phyloP scores from a whole-genome alignment of 2,888 invertebrate genomes.

The Lagria hirta region DNA sequence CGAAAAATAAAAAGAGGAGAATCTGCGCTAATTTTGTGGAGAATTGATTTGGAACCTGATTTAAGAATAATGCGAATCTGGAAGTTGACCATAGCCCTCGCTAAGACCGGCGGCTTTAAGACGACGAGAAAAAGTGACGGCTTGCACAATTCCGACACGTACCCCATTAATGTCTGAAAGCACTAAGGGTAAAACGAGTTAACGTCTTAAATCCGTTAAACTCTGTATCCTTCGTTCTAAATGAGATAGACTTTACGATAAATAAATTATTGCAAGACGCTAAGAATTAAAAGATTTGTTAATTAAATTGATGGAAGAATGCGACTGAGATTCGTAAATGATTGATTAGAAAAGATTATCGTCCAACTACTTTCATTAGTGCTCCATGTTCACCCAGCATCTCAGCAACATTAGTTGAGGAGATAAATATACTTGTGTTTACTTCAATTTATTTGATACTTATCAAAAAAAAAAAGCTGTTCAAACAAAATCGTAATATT shows the following conservation, averaged over 20 bases:
- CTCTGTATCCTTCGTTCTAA: conserved; percentile 35
- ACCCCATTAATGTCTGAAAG: conserved; percentile 44
- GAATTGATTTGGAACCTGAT: neutral
- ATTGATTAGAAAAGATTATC: too few relatives aligned
- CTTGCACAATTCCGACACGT: conserved; percentile 45
- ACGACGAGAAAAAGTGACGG: conserved; percentile 40
- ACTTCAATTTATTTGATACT: too few relatives aligned
- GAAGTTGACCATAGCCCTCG: conserved; percentile 33
- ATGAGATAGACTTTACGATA: conserved; percentile 37
- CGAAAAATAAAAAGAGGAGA: conserved; percentile 1
- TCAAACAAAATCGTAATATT: too few relatives aligned
- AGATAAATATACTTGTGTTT: too few relatives aligned
- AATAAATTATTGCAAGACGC: conserved; percentile 39
- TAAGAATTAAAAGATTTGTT: conserved; percentile 34
- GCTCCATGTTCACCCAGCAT: too few relatives aligned
- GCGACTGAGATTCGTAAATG: too few relatives aligned
- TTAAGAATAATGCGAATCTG: conserved; percentile 35
- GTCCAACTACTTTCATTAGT: too few relatives aligned
- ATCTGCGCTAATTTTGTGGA: conserved; percentile 4
- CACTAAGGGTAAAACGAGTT: conserved; percentile 40
- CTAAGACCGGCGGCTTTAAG: conserved; percentile 36
- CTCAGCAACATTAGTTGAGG: too few relatives aligned
- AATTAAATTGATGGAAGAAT: too few relatives aligned
- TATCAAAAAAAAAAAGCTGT: too few relatives aligned
- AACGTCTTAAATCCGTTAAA: conserved; percentile 42